phyloP scores from a whole-genome alignment of 2,888 invertebrate species.

The Lissonota sp. region DNA sequence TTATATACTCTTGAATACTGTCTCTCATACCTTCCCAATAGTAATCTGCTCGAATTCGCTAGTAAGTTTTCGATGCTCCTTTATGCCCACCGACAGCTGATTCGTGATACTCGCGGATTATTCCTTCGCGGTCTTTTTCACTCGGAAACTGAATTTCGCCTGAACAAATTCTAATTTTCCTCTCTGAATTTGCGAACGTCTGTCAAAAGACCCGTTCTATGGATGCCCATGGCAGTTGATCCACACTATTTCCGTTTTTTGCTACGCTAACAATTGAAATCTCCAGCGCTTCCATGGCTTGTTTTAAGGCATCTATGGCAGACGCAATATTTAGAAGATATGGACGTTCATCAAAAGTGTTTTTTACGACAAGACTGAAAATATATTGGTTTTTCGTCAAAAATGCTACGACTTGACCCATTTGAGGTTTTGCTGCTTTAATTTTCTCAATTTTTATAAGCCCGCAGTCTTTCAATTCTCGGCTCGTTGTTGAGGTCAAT shows the following conservation, averaged over 20 bases:
- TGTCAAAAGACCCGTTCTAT: background rate
- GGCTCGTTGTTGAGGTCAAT: no score
- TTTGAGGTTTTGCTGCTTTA: no score
- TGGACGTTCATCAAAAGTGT: no score
- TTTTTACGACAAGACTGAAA: no score
- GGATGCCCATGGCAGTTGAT: conserved; percentile 19
- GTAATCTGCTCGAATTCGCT: conserved; percentile 48
- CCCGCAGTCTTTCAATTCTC: no score
- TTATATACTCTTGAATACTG: conserved; percentile 59
- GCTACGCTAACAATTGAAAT: no score
- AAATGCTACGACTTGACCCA: no score
- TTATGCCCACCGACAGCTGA: conserved; percentile 5
- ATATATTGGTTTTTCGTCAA: no score
- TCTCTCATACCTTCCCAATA: conserved; percentile 61
- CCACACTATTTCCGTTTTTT: conserved; percentile 30
- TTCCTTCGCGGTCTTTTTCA: background rate
- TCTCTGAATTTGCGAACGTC: conserved; percentile 31
- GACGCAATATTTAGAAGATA: no score
- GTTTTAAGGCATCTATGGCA: no score
- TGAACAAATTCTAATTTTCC: conserved; percentile 21
- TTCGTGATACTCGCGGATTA: background rate
- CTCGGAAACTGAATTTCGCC: conserved; percentile 30
- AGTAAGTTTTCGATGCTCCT: conserved; percentile 36
- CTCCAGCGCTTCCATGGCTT: no score
- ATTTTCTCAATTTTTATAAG: no score